Evolutionary conservation across 2,113 vertebrate species (phyloP), one percentile per base, ranked within the genome.

Genomic region (Phyllostomus hastatus): DNA sequence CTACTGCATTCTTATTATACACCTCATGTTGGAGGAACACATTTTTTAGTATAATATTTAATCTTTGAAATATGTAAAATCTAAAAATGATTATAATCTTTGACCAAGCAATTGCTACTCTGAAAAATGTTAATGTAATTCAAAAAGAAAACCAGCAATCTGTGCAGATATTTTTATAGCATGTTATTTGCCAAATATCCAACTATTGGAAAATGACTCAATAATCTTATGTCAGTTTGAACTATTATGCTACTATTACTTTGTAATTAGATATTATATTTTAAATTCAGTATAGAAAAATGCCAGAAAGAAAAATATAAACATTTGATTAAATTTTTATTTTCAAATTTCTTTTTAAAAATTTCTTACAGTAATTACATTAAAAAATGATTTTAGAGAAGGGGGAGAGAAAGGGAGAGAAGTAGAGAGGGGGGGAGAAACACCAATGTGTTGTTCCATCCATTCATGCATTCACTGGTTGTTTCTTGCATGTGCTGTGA

Each of bases 201-300:
- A 94, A 88, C 43, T 90, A 67, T 3, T 95, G 33, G 41, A n/a
- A 91, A 84, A 84, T 78, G 26, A 22, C 43, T 95, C 80, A 66
- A 67, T 52, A 83, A 90, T 92, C 4, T 75, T 54, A 75, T 35
- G 17, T 48, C 35, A 89, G 82, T 91, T 48, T 95, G 41, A 10
- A 82, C 20, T 82, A 76, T 26, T 94, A 24, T 16, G 26, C 4
- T 76, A 73, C 33, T 84, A 20, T 78, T 93, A 76, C 28, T 83
- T 90, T 59, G 81, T 87, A 92, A 90, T 20, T 70, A 38, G 12
- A 82, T 78, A 94, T 69, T 50, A 54, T 70, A 89, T 86, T 82
- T 96, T 92, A 93, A 86, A 86, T 82, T 76, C 5, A 82, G 43
- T 54, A 10, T 57, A 79, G 52, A 82, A 95, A 90, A 95, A 81